Evolutionary conservation across 2,888 invertebrate genomes (phyloP).

Genomic region (Zygogramma bicolorata): DNA sequence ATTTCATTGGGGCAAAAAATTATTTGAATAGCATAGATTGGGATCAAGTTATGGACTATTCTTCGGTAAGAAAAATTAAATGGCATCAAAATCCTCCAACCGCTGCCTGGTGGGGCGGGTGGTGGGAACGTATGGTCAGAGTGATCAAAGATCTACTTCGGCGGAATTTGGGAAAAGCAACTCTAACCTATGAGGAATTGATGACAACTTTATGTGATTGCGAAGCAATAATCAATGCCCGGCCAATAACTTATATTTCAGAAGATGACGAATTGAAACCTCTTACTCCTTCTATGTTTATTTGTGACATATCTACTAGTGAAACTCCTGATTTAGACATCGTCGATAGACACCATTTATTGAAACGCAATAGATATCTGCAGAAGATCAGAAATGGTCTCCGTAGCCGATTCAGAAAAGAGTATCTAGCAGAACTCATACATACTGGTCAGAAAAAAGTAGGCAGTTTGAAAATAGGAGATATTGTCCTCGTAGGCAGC

Average conservation of each 20-base stretch:
- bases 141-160: slow-evolving; percentile 60
- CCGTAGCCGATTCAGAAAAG: slow-evolving; percentile 11
- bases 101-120: slow-evolving; percentile 65
- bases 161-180: slow-evolving; percentile 55
- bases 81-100: slow-evolving; percentile 61
- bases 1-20: too few relatives aligned
- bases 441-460: slow-evolving; percentile 14
- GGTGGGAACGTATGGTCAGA: slow-evolving; percentile 42
- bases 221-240: not conserved
- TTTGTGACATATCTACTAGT: not conserved
- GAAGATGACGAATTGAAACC: not conserved
- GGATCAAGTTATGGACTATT: slow-evolving; percentile 35
- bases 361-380: not conserved
- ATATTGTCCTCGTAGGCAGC: not conserved
- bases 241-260: not conserved
- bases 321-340: not conserved
- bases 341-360: not conserved
- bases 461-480: slow-evolving; percentile 3
- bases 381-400: not conserved
- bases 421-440: slow-evolving; percentile 8
- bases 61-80: slow-evolving; percentile 40
- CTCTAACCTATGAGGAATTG: slow-evolving; percentile 34
- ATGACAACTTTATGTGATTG: not conserved
- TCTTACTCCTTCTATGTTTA: slow-evolving; percentile 4
- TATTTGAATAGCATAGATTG: too few relatives aligned